Conservation (phyloP, 2,797 vertebrate genomes). For the Parauchenoglanis punctatus region DNA sequence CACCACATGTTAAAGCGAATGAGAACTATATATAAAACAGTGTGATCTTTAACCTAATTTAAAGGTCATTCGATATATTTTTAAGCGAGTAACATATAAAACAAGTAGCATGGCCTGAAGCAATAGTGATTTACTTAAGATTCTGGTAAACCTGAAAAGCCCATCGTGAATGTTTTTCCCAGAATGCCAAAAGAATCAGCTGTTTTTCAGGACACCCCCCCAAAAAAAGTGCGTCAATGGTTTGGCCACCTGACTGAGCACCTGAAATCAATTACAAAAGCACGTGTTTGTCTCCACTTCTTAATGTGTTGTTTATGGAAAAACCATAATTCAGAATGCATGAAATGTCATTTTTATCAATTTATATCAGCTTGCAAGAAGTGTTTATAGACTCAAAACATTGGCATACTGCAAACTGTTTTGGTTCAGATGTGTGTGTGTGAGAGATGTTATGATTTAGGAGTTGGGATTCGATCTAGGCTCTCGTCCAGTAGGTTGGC, state of each 20-base stretch:
- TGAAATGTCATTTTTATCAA: background rate
- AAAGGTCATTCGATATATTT: background rate
- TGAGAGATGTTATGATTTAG: constrained; percentile 24
- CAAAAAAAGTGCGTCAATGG: background rate
- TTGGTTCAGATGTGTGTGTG: constrained; percentile 3
- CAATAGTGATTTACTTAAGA: background rate
- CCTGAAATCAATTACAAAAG: constrained; percentile 42
- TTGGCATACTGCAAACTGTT: background rate
- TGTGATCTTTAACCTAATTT: background rate
- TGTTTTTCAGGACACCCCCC: background rate
- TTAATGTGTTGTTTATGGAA: constrained; percentile 21
- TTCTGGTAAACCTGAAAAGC: background rate
- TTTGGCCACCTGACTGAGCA: constrained; percentile 27
- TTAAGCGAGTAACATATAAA: background rate
- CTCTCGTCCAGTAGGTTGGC: background rate
- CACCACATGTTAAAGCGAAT: background rate
- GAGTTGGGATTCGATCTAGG: constrained; percentile 13
- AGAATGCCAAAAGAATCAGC: constrained; percentile 18
- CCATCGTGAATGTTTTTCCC: background rate
- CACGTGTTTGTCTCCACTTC: constrained; percentile 5
- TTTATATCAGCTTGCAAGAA: background rate
- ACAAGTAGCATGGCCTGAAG: background rate
- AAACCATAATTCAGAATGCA: background rate
- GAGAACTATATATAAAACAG: background rate
- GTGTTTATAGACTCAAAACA: background rate